Conservation (phyloP, 2,113 vertebrate species). For the Sapayoa aenigma region DNA sequence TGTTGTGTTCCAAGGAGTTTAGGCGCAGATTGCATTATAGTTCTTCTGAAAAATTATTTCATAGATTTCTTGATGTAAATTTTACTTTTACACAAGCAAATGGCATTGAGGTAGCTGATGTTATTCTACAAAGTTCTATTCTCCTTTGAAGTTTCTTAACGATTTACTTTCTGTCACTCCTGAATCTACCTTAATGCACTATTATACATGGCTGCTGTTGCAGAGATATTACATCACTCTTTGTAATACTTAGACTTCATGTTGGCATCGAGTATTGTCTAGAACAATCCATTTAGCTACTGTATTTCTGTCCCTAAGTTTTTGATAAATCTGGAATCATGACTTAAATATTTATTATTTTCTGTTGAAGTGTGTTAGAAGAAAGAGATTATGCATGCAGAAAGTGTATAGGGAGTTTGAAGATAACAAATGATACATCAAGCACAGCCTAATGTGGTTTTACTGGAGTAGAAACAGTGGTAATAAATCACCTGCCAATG, state of each 20-base stretch:
- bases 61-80: slow-evolving; percentile 29
- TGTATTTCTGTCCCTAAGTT: slow-evolving; percentile 32
- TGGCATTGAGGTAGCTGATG: slow-evolving; percentile 10
- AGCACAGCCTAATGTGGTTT: slow-evolving; percentile 78
- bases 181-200: slow-evolving; percentile 34
- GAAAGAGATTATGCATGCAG: slow-evolving; percentile 76
- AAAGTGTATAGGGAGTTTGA: slow-evolving; percentile 58
- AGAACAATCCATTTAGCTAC: slow-evolving; percentile 49
- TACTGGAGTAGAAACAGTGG: slow-evolving; percentile 79
- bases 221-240: slow-evolving; percentile 49
- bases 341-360: slow-evolving; percentile 74
- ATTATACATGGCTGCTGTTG: slow-evolving; percentile 52
- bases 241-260: slow-evolving; percentile 30
- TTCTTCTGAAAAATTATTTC: slow-evolving; percentile 32
- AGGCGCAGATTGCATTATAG: neutral
- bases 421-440: slow-evolving; percentile 81
- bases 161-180: slow-evolving; percentile 58
- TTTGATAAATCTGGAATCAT: slow-evolving; percentile 66
- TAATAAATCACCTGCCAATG: slow-evolving; percentile 84
- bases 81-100: slow-evolving; percentile 46
- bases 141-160: slow-evolving; percentile 28
- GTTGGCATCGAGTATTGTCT: slow-evolving; percentile 49
- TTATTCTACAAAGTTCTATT: slow-evolving; percentile 42
- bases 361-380: slow-evolving; percentile 16
- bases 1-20: neutral